Percentiles rank a stretch among this genome's conserved stretches.
These are phyloP conservation scores for Calycopis cecrops DNA, from an alignment of 1,140 invertebrate species.

Conservation along the genomic window DNA sequence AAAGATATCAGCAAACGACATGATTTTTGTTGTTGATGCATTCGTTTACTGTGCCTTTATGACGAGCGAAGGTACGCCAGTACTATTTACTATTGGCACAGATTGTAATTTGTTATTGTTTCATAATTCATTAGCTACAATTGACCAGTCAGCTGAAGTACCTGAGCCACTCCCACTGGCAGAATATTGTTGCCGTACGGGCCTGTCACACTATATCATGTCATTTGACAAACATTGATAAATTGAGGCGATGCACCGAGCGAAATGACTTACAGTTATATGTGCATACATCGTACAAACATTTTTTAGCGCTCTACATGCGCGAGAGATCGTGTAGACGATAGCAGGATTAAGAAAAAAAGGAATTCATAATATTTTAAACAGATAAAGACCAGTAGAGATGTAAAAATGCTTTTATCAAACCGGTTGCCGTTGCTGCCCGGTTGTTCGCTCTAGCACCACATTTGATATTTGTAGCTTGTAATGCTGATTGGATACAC, in stretches of 20 bases:
- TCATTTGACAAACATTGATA: slow-evolving; percentile 42
- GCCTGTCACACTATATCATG: slow-evolving; percentile 37
- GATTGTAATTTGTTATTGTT: slow-evolving; percentile 7
- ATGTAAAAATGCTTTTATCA: slow-evolving; percentile 7
- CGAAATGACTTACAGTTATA: slow-evolving; percentile 12
- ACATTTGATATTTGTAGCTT: neutral
- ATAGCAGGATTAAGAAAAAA: neutral
- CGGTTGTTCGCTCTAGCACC: neutral
- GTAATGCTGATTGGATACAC: too few species aligned
- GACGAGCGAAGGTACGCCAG: neutral
- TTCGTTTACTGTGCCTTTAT: too few species aligned
- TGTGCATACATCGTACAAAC: neutral
- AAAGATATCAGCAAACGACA: too few species aligned
- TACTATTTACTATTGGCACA: neutral
- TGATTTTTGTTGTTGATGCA: too few species aligned
- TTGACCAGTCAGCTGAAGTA: slow-evolving; percentile 12
- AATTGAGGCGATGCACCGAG: slow-evolving; percentile 38
- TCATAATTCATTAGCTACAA: slow-evolving; percentile 5
- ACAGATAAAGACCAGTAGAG: neutral
- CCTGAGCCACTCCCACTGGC: slow-evolving; percentile 27
- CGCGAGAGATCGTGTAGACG: neutral
- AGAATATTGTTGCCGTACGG: slow-evolving; percentile 25
- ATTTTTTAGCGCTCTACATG: too few species aligned
- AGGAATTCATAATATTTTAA: neutral
- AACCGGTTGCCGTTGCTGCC: slow-evolving; percentile 1